Base-by-base conservation (phyloP, 2,888 invertebrate species). In the Rhyacophila evoluta region DNA sequence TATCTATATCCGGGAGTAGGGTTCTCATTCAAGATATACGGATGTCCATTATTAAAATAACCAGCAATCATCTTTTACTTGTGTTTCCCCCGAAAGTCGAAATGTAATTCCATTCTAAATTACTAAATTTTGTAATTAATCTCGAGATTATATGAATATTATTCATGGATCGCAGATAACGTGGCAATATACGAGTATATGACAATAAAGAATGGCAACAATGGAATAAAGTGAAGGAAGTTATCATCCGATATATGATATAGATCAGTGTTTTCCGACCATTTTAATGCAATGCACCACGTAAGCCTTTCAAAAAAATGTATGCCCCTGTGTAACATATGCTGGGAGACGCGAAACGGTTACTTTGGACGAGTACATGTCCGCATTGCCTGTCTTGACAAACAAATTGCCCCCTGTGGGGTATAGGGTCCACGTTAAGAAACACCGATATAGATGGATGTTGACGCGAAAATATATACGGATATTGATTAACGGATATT, bases 1-100 rank as follows among this genome's bases (percentile, higher is more conserved):
- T 55, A 19, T 55, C 55, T 19, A 55, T 55, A 55, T 55, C 55
- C 55, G 55, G 55, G 25, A 55, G 55, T 8, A 55, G 55, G 55
- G 55, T 55, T 55, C 55, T 6, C 55, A 55, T 55, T 55, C 6
- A 55, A 55, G 55, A 55, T 55, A 55, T 55, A 55, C 10, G 2
- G 5, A 55, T 10, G 55, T 55, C 55, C 55, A 8, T 55, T 55
- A 55, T 25, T 33, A 2, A 6, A 55, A 55, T 55, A 55, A 55
- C 55, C 15, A 55, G 55, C 55, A 55, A 55, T 55, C 55, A 25
- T 55, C 55, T 55, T 55, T 19, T 33, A 55, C 15, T 19, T 12
- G 55, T 25, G 55, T 55, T 55, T 55, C 55, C 19, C 55, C 15
- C 4, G 39, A 39, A 39, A 39, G n/a, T 39, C 55, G 8, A 55